Base-by-base conservation (phyloP, 2,797 vertebrate species). In the Allobates femoralis region DNA sequence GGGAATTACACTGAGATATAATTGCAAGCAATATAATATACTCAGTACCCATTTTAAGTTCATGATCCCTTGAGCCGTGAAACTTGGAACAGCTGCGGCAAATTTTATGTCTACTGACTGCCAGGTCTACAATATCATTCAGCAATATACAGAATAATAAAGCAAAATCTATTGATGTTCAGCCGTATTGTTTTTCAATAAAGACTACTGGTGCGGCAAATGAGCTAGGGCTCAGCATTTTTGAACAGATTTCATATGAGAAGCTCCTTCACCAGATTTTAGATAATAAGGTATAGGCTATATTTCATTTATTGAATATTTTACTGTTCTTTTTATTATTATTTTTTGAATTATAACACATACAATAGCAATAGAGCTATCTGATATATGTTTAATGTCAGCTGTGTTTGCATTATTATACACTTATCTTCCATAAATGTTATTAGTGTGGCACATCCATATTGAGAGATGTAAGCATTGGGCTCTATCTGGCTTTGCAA, bases 141-240 rank as follows among this genome's bases (percentile, higher is more conserved):
- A 75, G 86, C 79, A 88, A 88, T 88, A 88, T 88, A 88, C 77
- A 81, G 83, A 85, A 88, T 84, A 88, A 88, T 88, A 88, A 88
- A 88, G 86, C 55, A 88, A 85, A 85, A 81, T 66, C 82, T 81
- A 88, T 85, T 85, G 86, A 88, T 88, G 86, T 85, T 85, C 86
- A 76, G 82, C 86, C 66, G 78, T 84, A 85, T 88, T 88, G 86
- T 88, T 85, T 79, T 88, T 88, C 86, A 88, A 85, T 88, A 88
- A 88, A 88, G 78, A 85, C 69, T 77, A 85, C 58, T 88, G 86
- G 69, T 85, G 86, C 78, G 78, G 82, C 82, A 88, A 88, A 88
- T 88, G 86, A 88, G 86, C 56, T 88, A 85, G 83, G 82, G 84
- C 82, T 88, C 86, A 85, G 86, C 86, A 77, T 81, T 75, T 87